A percentile compares a stretch with the other conserved stretches of the same genome.
Conservation (phyloP, 2,888 invertebrate species). For the Spilarctia lutea region DNA sequence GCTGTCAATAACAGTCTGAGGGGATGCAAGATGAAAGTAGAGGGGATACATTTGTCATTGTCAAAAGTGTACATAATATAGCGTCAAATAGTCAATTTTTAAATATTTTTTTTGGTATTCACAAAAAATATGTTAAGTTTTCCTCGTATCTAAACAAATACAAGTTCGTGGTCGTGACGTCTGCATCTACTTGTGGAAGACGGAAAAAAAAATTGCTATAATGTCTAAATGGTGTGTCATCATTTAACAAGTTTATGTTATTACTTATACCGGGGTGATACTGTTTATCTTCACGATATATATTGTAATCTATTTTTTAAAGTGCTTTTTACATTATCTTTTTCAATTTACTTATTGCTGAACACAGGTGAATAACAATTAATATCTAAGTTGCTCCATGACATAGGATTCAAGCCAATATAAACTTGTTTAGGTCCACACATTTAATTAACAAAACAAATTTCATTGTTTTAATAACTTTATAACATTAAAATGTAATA, state of each 20-base stretch:
- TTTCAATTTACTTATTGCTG: background rate
- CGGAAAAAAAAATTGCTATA: conserved; percentile 43
- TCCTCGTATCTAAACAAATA: conserved; percentile 22
- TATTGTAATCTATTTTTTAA: background rate
- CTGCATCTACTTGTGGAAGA: conserved; percentile 3
- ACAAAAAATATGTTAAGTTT: conserved; percentile 41
- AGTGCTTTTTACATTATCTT: background rate
- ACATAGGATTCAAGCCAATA: background rate
- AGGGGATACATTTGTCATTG: conserved; percentile 25
- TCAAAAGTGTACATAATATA: conserved; percentile 24
- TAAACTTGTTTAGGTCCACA: background rate
- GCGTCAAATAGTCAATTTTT: conserved; percentile 36
- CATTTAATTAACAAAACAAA: background rate
- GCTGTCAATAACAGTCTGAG: background rate
- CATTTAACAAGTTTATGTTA: conserved; percentile 30
- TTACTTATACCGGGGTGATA: conserved; percentile 29
- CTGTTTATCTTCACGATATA: conserved; percentile 23
- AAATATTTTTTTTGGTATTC: conserved; percentile 27
- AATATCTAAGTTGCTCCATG: background rate
- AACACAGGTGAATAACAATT: background rate
- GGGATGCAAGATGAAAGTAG: fast-evolving
- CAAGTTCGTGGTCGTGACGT: background rate
- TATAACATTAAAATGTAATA: background rate
- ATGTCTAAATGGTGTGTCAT: conserved; percentile 80
- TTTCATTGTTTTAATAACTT: background rate